These are phyloP conservation scores for Sinelater perroti DNA, from an alignment of 2,888 invertebrate species.

Conservation along the genomic window DNA sequence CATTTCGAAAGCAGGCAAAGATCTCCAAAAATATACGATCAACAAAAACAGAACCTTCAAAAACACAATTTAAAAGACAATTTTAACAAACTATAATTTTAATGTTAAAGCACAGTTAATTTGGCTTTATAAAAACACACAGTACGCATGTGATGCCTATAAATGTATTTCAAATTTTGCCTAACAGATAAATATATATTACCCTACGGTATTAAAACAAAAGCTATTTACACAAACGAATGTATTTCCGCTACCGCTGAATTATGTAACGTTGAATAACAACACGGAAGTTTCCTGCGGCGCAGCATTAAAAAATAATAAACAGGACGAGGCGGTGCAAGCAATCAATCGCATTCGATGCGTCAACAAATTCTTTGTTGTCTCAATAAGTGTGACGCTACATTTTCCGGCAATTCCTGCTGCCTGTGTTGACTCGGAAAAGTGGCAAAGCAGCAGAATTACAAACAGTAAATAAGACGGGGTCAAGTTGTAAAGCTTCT, in stretches of 20 bases:
- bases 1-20: no score
- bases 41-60: no score
- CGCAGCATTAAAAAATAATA: background rate
- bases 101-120: no score
- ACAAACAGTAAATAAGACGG: background rate
- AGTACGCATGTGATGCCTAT: no score
- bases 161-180: no score
- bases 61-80: no score
- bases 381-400: background rate
- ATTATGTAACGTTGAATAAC: background rate
- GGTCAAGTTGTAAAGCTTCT: background rate
- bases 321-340: no score
- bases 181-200: no score
- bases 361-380: slow-evolving; percentile 1
- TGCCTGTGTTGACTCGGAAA: background rate
- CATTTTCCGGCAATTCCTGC: background rate
- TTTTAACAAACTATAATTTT: no score
- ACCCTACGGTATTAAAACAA: background rate
- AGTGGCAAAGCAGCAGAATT: background rate
- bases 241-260: background rate
- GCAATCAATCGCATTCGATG: background rate
- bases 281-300: background rate
- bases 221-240: background rate
- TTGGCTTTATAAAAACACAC: no score
- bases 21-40: no score